These are phyloP conservation scores for Corvus hawaiiensis DNA, from an alignment of 2,113 vertebrate genomes.

Conservation along the genomic window DNA sequence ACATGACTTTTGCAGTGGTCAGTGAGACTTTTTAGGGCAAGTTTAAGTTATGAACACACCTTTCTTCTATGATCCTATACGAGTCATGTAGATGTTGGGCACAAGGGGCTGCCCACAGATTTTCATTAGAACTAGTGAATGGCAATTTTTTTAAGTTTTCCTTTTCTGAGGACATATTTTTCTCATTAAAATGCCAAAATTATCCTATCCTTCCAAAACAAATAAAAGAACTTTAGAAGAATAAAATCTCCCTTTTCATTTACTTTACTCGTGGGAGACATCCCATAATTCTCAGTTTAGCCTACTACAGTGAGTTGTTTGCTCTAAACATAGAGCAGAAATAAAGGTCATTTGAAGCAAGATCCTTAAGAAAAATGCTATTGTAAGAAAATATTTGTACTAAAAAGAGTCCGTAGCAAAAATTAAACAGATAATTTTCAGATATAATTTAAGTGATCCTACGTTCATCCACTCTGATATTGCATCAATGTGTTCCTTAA, in stretches of 20 bases:
- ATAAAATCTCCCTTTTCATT: neutral
- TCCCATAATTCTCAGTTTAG: neutral
- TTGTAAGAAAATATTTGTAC: neutral
- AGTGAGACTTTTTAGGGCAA: neutral
- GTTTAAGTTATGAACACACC: neutral
- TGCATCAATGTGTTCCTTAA: neutral
- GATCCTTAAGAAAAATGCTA: neutral
- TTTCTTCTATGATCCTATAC: neutral
- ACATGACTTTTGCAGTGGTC: neutral
- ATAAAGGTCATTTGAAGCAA: neutral
- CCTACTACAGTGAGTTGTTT: neutral
- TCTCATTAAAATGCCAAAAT: neutral
- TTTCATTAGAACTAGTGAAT: neutral
- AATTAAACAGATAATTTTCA: neutral
- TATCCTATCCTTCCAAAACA: neutral
- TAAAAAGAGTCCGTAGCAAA: neutral
- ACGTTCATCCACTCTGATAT: neutral
- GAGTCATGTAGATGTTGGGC: neutral
- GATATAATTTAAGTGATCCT: neutral
- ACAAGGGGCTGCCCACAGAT: neutral
- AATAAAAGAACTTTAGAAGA: neutral
- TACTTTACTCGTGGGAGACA: neutral
- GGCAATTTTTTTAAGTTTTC: neutral
- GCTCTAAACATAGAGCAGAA: neutral
- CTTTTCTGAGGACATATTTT: neutral